These are phyloP conservation scores for Eucidaris tribuloides DNA, from an alignment of 35 echinoderm and acorn worm genomes.

Conservation along the genomic window DNA sequence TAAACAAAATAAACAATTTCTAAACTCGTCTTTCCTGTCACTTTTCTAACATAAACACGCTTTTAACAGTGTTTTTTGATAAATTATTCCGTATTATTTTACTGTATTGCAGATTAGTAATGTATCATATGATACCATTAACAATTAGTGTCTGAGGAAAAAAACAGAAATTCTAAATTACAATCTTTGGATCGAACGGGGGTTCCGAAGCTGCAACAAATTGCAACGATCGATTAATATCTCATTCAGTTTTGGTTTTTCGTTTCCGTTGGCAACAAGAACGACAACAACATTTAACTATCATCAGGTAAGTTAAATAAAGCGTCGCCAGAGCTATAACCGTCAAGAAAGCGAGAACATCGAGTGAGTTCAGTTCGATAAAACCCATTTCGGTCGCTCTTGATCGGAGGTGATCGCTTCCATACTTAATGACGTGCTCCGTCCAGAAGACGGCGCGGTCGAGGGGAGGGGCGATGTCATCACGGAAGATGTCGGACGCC, in stretches of 20 bases:
- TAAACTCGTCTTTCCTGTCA: no score
- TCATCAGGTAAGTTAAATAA: constrained; percentile 2
- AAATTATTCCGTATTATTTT: no score
- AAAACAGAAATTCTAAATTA: no score
- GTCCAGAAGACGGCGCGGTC: constrained; percentile 66
- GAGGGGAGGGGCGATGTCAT: background rate
- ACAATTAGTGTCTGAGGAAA: no score
- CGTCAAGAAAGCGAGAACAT: constrained; percentile 14
- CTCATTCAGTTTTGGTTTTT: background rate
- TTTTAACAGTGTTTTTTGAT: no score
- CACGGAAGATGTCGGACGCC: constrained; percentile 12
- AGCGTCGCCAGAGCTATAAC: background rate
- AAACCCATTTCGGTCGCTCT: constrained; percentile 15
- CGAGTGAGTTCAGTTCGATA: constrained; percentile 46
- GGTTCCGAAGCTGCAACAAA: no score
- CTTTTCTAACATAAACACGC: no score
- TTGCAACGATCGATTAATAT: background rate
- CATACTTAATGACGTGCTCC: constrained; percentile 61
- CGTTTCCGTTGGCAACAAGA: background rate
- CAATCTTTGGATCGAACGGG: no score
- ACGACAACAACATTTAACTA: constrained; percentile 15
- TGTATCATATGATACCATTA: no score
- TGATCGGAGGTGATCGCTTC: constrained; percentile 39
- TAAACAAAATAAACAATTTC: no score
- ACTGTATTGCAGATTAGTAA: no score